Evolutionary conservation across 2,797 vertebrate genomes (phyloP), one percentile per base, ranked within the genome.

Genomic region (Channa striata): DNA sequence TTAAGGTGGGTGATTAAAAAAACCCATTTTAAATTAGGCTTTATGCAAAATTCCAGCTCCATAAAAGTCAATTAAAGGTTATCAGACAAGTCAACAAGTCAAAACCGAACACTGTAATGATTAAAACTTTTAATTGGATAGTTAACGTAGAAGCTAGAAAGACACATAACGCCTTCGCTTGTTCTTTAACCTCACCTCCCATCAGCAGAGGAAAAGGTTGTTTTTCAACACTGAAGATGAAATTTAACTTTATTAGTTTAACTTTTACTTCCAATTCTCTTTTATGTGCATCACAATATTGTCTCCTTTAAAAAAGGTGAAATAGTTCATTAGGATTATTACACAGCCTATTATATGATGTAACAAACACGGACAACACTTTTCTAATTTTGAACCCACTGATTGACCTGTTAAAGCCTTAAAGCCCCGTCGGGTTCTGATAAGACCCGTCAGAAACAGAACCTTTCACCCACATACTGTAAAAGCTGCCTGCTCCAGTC

Each of bases 1-100:
- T 93, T 98, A 90, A 97, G 98, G 98, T 98, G 88, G 82, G 91
- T 63, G 10, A 23, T 40, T 21, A 16, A 11, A 39, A 49, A 60
- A 47, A 46, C 1, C 1, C 19, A 19, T n/a, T 44, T n/a, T 8
- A 44, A n/a, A n/a, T n/a, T 10, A 5, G 11, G 20, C 19, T 47
- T 20, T 20, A 9, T 6, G 11, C 36, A 20, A 19, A 2, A 10
- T 39, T 53, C 2, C 6, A 25, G 30, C 39, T 19, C 8, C 0
- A 5, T 33, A 14, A 65, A 42, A 40, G 42, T 39, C 23, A 33
- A 5, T n/a, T 7, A 42, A 23, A 9, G 2, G 36, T 60, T 39
- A 10, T 39, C 8, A 6, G 14, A 70, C 1, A 4, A 34, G 33
- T 30, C 5, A 54, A 43, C 17, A 54, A 48, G 37, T 21, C 7